Conservation (phyloP, 2,888 invertebrate genomes). For the Tinea pellionella region DNA sequence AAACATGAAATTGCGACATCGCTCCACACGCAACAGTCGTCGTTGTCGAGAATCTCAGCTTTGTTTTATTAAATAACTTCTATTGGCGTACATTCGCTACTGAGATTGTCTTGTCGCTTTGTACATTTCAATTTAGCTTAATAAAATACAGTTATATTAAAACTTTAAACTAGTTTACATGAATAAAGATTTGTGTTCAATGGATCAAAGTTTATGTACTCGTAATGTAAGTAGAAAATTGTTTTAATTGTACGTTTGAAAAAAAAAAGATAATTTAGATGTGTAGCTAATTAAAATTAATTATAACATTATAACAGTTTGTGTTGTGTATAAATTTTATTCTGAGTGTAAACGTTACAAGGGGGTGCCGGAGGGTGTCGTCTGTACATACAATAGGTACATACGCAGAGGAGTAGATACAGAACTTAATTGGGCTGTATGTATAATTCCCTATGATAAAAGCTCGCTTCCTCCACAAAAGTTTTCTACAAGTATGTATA, state of each 20-base stretch:
- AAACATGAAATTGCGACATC: conserved; percentile 8
- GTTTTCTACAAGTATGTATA: neutral
- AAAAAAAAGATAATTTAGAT: too few relatives aligned
- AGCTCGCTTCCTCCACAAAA: neutral
- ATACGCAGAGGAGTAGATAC: neutral
- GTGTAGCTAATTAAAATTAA: neutral
- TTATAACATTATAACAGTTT: neutral
- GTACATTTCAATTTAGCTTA: conserved; percentile 4
- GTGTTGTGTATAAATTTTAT: neutral
- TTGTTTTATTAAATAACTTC: conserved; percentile 1
- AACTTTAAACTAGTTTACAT: too few relatives aligned
- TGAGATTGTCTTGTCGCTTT: neutral
- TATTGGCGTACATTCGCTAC: neutral
- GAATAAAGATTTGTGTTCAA: too few relatives aligned
- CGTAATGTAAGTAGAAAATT: too few relatives aligned
- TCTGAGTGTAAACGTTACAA: neutral
- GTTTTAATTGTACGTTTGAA: too few relatives aligned
- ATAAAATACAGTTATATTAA: neutral
- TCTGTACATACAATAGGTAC: neutral
- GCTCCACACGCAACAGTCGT: neutral
- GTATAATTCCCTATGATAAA: neutral
- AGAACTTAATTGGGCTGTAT: conserved; percentile 1
- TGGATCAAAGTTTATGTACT: too few relatives aligned
- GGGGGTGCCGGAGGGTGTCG: neutral
- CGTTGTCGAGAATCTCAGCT: neutral